Evolutionary conservation across 2,888 invertebrate genomes (phyloP).

Genomic region (Eupelmus urozonus): DNA sequence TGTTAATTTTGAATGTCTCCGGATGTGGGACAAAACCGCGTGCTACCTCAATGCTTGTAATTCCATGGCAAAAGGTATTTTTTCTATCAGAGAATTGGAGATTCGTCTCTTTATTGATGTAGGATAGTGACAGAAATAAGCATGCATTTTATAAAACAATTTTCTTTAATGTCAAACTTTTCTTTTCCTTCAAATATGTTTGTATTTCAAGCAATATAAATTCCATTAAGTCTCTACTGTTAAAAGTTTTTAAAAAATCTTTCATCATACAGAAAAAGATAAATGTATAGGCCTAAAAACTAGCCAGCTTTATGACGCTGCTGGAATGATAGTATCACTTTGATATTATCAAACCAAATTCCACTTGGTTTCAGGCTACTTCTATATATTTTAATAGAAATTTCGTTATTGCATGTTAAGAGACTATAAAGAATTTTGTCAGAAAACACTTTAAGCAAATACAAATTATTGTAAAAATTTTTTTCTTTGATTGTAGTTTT

Average conservation of each 20-base stretch:
- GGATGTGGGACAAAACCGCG: slow-evolving; percentile 10
- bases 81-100: background rate
- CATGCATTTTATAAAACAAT: background rate
- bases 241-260: too few species aligned
- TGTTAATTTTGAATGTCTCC: slow-evolving; percentile 21
- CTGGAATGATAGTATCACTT: background rate
- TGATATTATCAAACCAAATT: background rate
- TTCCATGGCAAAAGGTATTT: slow-evolving; percentile 30
- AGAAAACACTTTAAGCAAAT: too few species aligned
- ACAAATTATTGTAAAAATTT: too few species aligned
- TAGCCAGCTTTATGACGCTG: background rate
- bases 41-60: slow-evolving; percentile 2
- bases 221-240: too few species aligned
- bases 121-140: slow-evolving; percentile 11
- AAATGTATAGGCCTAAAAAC: background rate
- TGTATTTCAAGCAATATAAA: too few species aligned
- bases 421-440: too few species aligned
- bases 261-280: background rate
- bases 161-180: too few species aligned
- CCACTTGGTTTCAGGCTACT: background rate
- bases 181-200: too few species aligned
- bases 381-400: background rate
- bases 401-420: background rate
- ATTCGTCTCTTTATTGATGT: background rate
- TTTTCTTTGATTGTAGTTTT: too few species aligned